phyloP scores from a whole-genome alignment of 2,888 invertebrate species.

The Drosophila birchii region DNA sequence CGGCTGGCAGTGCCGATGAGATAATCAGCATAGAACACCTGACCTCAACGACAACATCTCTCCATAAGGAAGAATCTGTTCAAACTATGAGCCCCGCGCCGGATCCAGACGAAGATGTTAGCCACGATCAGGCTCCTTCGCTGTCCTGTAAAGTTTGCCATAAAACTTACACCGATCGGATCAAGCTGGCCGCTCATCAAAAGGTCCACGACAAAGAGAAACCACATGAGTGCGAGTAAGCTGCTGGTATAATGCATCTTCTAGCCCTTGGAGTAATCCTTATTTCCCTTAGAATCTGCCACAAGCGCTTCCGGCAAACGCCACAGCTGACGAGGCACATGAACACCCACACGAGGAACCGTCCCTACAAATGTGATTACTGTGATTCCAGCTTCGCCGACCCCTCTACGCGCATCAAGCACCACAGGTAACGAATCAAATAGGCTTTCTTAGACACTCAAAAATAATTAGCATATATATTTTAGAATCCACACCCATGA shows the following conservation, averaged over 20 bases:
- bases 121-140: background rate
- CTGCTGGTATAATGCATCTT: background rate
- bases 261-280: background rate
- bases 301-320: slow-evolving; percentile 80
- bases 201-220: slow-evolving; percentile 79
- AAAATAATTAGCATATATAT: too few relatives aligned
- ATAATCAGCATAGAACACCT: slow-evolving; percentile 12
- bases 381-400: slow-evolving; percentile 83
- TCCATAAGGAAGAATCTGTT: background rate
- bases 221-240: slow-evolving; percentile 83
- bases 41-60: background rate
- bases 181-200: slow-evolving; percentile 79
- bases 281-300: slow-evolving; percentile 74
- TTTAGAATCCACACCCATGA: slow-evolving; percentile 81
- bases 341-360: slow-evolving; percentile 81
- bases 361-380: slow-evolving; percentile 82
- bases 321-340: slow-evolving; percentile 82
- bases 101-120: background rate
- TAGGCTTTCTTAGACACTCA: background rate
- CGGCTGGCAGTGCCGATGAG: slow-evolving; percentile 26
- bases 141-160: slow-evolving; percentile 80
- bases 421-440: slow-evolving; percentile 73
- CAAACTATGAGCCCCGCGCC: background rate
- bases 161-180: slow-evolving; percentile 77
- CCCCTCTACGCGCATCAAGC: slow-evolving; percentile 83